Conservation (phyloP, 2,113 vertebrate species). For the Daphoenositta chrysoptera region DNA sequence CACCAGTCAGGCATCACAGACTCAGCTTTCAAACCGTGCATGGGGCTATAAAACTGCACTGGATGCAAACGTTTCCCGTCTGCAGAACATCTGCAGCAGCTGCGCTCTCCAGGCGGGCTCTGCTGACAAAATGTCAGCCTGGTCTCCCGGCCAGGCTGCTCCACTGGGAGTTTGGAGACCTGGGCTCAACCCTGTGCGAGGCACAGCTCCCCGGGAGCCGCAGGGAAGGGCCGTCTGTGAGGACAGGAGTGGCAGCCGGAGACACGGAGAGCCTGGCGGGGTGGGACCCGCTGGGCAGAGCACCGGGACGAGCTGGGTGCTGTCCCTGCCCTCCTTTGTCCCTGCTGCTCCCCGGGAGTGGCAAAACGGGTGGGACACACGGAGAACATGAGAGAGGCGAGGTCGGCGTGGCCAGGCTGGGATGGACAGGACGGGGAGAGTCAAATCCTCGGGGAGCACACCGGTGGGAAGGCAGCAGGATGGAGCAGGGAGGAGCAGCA, state of each 20-base stretch:
- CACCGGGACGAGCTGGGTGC: background rate
- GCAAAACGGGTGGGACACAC: background rate
- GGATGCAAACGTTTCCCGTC: background rate
- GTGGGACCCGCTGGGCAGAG: background rate
- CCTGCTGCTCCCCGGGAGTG: background rate
- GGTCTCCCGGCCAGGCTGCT: background rate
- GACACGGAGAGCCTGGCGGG: background rate
- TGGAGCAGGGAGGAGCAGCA: background rate
- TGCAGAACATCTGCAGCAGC: conserved; percentile 37
- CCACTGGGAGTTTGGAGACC: background rate
- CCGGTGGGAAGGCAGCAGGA: background rate
- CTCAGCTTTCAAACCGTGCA: background rate
- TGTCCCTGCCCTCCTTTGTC: background rate
- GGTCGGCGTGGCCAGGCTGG: background rate
- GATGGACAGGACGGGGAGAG: background rate
- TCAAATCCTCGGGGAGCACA: too few relatives aligned
- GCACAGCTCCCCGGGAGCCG: background rate
- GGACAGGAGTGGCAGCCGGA: background rate
- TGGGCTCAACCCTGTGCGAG: background rate
- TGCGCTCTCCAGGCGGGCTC: background rate
- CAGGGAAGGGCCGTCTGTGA: background rate
- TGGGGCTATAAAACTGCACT: background rate
- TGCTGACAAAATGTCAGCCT: background rate
- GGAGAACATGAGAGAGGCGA: rapidly evolving
- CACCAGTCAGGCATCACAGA: background rate